Percentiles rank a stretch among this genome's conserved stretches.
Conservation (phyloP, 2,113 vertebrate genomes). For the Festucalex cinctus region DNA sequence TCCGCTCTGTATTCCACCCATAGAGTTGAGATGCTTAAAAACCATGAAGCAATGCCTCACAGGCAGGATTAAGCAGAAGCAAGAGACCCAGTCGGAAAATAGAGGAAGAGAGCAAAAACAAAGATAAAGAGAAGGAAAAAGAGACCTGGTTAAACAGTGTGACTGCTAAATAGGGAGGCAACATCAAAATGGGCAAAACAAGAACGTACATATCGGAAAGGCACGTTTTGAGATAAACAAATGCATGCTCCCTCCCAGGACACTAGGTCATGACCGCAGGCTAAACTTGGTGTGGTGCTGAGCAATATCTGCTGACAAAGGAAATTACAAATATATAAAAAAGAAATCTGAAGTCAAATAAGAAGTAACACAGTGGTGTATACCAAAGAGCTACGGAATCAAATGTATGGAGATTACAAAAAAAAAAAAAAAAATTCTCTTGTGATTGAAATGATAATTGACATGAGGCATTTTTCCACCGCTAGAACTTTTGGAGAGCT, state of each 20-base stretch:
- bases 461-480: too few relatives aligned
- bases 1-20: slow-evolving; percentile 15
- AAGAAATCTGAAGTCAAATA: slow-evolving; percentile 8
- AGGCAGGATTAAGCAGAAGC: slow-evolving; percentile 62
- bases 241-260: slow-evolving; percentile 33
- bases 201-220: slow-evolving; percentile 34
- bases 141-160: slow-evolving; percentile 16
- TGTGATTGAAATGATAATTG: too few relatives aligned
- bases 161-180: slow-evolving; percentile 34
- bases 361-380: slow-evolving; percentile 5
- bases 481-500: too few relatives aligned
- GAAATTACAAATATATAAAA: slow-evolving; percentile 33
- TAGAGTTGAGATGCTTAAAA: slow-evolving; percentile 63
- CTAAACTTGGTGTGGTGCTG: slow-evolving; percentile 57
- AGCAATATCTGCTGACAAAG: slow-evolving; percentile 60
- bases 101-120: slow-evolving; percentile 47
- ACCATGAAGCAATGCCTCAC: slow-evolving; percentile 66
- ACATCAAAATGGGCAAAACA: slow-evolving; percentile 11
- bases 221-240: neutral
- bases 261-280: slow-evolving; percentile 57
- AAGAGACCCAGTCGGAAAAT: slow-evolving; percentile 39
- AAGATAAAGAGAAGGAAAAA: slow-evolving; percentile 26
- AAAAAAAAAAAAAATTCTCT: too few relatives aligned
- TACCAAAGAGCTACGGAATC: neutral
- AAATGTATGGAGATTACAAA: slow-evolving; percentile 12